Percentiles rank a stretch among this genome's conserved stretches.
phyloP scores from a whole-genome alignment of 2,888 invertebrate species.

The Epiblema foenella region DNA sequence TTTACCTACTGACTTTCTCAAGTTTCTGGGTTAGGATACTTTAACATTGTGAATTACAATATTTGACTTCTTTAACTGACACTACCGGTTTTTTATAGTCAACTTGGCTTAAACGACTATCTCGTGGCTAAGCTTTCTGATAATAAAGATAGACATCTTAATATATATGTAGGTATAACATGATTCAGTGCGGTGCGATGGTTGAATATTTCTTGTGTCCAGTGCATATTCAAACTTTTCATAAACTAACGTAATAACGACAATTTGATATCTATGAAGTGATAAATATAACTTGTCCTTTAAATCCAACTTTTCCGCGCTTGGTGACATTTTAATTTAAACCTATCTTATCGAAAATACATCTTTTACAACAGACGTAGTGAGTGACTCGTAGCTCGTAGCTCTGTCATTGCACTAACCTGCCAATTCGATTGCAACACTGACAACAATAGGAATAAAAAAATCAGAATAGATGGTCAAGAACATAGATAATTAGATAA shows the following conservation, averaged over 20 bases:
- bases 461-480: conserved; percentile 33
- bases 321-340: background rate
- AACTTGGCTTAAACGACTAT: conserved; percentile 15
- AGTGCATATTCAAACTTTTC: background rate
- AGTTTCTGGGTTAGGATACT: conserved; percentile 47
- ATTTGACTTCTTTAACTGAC: conserved; percentile 36
- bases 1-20: conserved; percentile 52
- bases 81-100: conserved; percentile 21
- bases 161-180: background rate
- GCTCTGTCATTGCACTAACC: conserved; percentile 15
- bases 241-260: background rate
- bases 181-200: no score
- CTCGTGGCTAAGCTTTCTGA: background rate
- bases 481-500: conserved; percentile 31
- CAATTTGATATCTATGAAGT: background rate
- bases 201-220: background rate
- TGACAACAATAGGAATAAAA: conserved; percentile 21
- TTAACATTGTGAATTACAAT: conserved; percentile 39
- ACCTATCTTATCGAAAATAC: background rate
- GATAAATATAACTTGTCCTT: background rate
- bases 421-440: conserved; percentile 35
- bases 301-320: background rate
- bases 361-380: background rate
- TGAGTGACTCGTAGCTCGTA: conserved; percentile 5
- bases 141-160: conserved; percentile 2